Percentiles rank a stretch among this genome's conserved stretches.
Evolutionary conservation across 2,113 vertebrate genomes (phyloP).

Genomic region (Copsychus sechellarum): DNA sequence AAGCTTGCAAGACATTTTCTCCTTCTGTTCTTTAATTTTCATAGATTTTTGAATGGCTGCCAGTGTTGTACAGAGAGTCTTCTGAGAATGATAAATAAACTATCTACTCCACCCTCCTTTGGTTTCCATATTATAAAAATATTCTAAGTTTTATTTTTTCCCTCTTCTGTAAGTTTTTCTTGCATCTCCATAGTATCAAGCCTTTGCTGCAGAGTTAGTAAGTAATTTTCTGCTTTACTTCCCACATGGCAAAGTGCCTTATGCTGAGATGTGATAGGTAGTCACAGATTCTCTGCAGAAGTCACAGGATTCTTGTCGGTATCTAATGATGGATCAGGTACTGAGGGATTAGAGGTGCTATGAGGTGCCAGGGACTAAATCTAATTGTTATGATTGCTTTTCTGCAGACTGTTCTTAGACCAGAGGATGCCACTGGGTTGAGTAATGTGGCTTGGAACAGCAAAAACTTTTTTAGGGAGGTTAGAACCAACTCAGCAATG

Average conservation of each 20-base stretch:
- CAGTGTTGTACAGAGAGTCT: not conserved
- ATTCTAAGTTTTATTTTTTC: not conserved
- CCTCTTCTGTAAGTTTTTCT: not conserved
- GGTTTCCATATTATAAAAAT: not conserved
- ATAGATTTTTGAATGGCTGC: not conserved
- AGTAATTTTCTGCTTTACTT: not conserved
- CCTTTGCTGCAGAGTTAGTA: not conserved
- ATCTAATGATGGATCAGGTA: not conserved
- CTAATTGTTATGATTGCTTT: not conserved
- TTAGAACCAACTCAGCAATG: not conserved
- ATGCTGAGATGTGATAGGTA: not conserved
- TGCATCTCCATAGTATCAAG: not conserved
- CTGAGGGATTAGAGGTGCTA: not conserved
- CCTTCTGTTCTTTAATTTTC: not conserved
- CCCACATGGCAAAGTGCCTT: not conserved
- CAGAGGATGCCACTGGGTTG: not conserved
- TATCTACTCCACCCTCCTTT: not conserved
- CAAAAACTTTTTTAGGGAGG: not conserved
- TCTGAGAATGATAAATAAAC: not conserved
- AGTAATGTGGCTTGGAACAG: not conserved
- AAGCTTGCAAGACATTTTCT: not conserved
- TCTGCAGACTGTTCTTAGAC: not conserved
- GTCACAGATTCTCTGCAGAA: not conserved
- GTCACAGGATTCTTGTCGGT: not conserved
- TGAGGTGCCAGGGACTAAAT: not conserved